Evolutionary conservation across 2,113 vertebrate species (phyloP), one percentile per base, ranked within the genome.

Genomic region (Upupa epops): DNA sequence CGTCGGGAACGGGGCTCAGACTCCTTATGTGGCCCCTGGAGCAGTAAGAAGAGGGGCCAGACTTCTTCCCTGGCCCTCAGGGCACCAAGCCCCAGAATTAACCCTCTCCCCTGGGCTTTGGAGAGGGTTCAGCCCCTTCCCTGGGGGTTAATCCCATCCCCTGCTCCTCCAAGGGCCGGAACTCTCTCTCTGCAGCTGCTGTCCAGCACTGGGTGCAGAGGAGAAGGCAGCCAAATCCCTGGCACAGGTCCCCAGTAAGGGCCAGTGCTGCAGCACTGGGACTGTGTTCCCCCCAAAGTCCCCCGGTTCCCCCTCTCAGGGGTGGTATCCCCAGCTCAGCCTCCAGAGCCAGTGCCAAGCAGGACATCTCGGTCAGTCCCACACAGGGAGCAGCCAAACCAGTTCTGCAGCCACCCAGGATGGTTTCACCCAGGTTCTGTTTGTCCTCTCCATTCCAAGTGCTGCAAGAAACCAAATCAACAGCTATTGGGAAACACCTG

Each of bases 171-270:
- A 42, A 42, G 40, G 60, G 51, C 24, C 22, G 14, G 4, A 8
- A 22, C 13, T 75, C 3, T 0, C 20, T 45, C 6, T 22, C 3
- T 2, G 55, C 24, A 5, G 29, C 14, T 9, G 8, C 28, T 21
- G 20, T 46, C n/a, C n/a, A 1, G 13, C 26, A 31, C n/a, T 4
- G 1, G 40, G 3, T 7, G 1, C 1, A 7, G 31, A 7, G 24
- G 8, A 2, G 51, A 18, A n/a, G n/a, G 40, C 40, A 24, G 18
- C 11, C 12, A 15, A 16, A 49, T 24, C 42, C 42, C 26, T 0
- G 22, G 34, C 24, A 13, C 1, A 1, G 26, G 40, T 28, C 14
- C 22, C n/a, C 60, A 15, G 42, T 1, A 2, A 59, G 26, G 36
- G 31, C 4, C 19, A 5, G 4, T 3, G 9, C 7, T 21, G 34